Conservation (phyloP, 2,113 vertebrate genomes). For the Catagonus wagneri region DNA sequence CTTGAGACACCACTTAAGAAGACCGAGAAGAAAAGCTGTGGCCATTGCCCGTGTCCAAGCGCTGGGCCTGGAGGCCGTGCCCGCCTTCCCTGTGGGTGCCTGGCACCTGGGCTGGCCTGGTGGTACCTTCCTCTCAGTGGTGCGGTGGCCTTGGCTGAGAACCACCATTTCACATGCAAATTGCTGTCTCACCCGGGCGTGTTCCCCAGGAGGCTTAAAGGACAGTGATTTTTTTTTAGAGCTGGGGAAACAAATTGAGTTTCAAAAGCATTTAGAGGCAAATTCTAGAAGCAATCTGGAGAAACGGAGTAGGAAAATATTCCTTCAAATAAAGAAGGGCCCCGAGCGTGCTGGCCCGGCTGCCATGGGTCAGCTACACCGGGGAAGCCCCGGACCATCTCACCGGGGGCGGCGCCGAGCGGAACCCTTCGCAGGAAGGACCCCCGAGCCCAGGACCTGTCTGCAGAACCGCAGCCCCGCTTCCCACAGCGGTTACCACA, state of each 20-base stretch:
- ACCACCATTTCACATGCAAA: fast-evolving
- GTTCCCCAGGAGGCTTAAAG: background rate
- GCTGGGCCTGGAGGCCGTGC: background rate
- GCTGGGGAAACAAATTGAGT: background rate
- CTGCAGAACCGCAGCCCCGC: background rate
- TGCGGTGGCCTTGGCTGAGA: fast-evolving
- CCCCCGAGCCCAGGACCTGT: background rate
- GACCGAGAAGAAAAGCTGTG: background rate
- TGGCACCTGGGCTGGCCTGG: fast-evolving
- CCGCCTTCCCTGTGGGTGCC: background rate
- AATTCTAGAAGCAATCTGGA: background rate
- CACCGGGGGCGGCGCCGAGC: too few relatives aligned
- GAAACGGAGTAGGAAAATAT: background rate
- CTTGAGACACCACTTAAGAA: background rate
- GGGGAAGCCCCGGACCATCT: background rate
- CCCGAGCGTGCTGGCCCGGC: fast-evolving
- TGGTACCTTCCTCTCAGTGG: background rate
- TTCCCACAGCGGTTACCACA: fast-evolving
- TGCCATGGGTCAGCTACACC: fast-evolving
- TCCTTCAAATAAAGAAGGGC: background rate
- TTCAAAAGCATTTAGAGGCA: background rate
- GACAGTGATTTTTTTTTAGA: background rate
- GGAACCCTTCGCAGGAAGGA: too few relatives aligned
- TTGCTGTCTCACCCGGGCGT: fast-evolving
- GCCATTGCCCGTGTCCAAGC: fast-evolving